Percentiles rank a stretch among this genome's conserved stretches.
Conservation (phyloP, 1,140 invertebrate genomes). For the Brevipalpus yothersi region DNA sequence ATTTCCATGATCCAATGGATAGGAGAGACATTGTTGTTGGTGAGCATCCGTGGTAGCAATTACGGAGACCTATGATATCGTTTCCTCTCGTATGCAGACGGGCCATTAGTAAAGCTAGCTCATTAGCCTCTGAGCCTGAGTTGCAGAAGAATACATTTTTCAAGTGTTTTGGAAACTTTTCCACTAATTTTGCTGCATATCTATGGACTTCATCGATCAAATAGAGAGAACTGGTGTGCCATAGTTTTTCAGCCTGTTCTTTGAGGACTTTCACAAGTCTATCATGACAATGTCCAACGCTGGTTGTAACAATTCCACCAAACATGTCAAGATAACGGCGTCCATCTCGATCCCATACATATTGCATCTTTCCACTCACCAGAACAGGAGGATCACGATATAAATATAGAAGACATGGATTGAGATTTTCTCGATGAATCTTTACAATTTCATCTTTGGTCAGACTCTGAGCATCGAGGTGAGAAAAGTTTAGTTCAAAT, state of each 20-base stretch:
- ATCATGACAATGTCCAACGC: conserved; percentile 92
- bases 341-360: conserved; percentile 63
- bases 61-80: conserved; percentile 59
- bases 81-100: conserved; percentile 53
- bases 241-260: conserved; percentile 51
- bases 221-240: conserved; percentile 80
- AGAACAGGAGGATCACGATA: conserved; percentile 63
- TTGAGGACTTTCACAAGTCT: conserved; percentile 41
- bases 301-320: conserved; percentile 84
- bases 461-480: not conserved
- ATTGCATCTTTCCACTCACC: conserved; percentile 66
- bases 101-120: conserved; percentile 66
- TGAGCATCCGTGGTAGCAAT: conserved; percentile 71
- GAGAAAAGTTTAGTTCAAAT: too few species aligned
- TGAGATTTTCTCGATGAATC: conserved; percentile 26
- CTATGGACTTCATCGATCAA: conserved; percentile 66
- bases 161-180: conserved; percentile 55
- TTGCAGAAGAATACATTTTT: conserved; percentile 57
- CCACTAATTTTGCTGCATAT: conserved; percentile 53
- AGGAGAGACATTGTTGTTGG: conserved; percentile 56
- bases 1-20: conserved; percentile 49
- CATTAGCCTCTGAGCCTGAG: conserved; percentile 90
- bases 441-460: not conserved
- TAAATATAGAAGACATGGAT: conserved; percentile 41
- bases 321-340: conserved; percentile 72